phyloP scores from a whole-genome alignment of 2,113 vertebrate species.

The Pedetes capensis region DNA sequence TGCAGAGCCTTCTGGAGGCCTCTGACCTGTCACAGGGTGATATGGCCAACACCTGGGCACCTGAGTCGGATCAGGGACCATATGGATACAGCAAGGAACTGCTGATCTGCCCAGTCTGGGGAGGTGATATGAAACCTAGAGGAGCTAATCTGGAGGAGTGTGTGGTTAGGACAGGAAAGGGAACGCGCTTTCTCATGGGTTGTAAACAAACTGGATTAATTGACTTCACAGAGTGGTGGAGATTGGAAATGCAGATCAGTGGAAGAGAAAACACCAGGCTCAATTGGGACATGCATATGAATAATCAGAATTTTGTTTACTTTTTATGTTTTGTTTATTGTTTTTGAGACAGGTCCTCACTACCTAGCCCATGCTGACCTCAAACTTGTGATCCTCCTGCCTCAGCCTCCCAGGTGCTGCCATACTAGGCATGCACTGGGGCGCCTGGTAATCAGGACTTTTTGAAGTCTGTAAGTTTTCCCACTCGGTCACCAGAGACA shows the following conservation, averaged over 20 bases:
- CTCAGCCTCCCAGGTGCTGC: too few relatives aligned
- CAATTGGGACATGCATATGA: background rate
- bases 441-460: too few relatives aligned
- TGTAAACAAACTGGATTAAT: background rate
- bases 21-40: too few relatives aligned
- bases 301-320: too few relatives aligned
- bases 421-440: too few relatives aligned
- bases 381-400: too few relatives aligned
- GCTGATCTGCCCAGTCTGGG: background rate
- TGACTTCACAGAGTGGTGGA: background rate
- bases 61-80: background rate
- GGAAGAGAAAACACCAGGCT: background rate
- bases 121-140: background rate
- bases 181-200: background rate
- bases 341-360: too few relatives aligned
- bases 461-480: background rate
- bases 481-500: background rate
- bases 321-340: too few relatives aligned
- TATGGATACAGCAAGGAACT: background rate
- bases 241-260: background rate
- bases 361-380: too few relatives aligned
- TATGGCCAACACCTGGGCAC: accelerated
- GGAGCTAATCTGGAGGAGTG: background rate
- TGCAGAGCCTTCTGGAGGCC: background rate
- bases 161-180: background rate